Conservation (phyloP, 1,140 invertebrate genomes). For the Aphelenchoides fujianensis region DNA sequence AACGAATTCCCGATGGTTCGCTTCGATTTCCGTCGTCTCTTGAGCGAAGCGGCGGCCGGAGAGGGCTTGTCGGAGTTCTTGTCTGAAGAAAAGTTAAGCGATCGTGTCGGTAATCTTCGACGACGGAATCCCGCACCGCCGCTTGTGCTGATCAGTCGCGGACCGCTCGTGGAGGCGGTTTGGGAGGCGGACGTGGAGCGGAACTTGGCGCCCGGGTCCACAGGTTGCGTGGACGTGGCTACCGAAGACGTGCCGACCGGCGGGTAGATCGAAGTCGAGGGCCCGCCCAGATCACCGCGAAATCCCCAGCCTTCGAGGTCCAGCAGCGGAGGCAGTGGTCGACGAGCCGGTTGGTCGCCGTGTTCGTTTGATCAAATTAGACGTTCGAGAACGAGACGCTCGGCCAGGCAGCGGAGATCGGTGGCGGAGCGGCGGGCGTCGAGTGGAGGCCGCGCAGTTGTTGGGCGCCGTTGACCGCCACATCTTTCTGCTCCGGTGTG, state of each 20-base stretch:
- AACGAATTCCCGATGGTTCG: constrained; percentile 57
- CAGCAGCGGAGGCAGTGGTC: background rate
- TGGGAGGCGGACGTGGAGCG: background rate
- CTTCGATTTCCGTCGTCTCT: constrained; percentile 59
- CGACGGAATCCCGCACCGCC: constrained; percentile 17
- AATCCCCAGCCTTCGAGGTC: too few relatives aligned
- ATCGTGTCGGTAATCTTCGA: constrained; percentile 47
- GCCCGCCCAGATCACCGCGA: too few relatives aligned
- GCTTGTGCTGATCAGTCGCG: constrained; percentile 2
- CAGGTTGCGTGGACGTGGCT: constrained; percentile 25
- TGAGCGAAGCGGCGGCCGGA: constrained; percentile 34
- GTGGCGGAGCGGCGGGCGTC: too few relatives aligned
- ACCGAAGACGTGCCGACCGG: background rate
- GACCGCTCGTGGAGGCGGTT: constrained; percentile 10
- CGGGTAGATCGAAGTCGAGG: background rate
- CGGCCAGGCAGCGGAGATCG: too few relatives aligned
- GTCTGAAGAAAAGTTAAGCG: constrained; percentile 54
- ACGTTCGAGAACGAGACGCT: background rate
- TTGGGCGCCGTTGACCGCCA: background rate
- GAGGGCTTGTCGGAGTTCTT: constrained; percentile 54
- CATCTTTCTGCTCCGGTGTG: constrained; percentile 36
- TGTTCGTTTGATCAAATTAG: background rate
- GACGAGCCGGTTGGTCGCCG: background rate
- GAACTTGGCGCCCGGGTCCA: constrained; percentile 52
- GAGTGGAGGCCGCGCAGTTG: background rate